A percentile compares a stretch with the other conserved stretches of the same genome.
phyloP scores from a whole-genome alignment of 2,888 invertebrate species.

The Scaptomyza cyrtandrae region DNA sequence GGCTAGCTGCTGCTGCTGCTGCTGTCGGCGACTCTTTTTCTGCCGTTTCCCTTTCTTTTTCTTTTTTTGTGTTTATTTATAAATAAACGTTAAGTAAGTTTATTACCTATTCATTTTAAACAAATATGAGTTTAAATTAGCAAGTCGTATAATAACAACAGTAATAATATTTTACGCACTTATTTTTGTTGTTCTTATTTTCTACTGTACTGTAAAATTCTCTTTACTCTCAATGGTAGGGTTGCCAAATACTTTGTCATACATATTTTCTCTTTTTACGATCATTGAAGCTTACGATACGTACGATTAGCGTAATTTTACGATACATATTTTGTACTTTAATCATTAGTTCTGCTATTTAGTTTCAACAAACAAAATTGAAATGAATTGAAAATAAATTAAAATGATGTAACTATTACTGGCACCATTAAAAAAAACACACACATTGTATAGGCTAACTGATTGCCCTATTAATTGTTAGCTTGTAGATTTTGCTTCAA shows the following conservation, averaged over 20 bases:
- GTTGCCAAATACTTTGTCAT: not conserved
- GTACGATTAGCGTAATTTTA: not conserved
- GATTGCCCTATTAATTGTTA: conserved; percentile 57
- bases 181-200: no score
- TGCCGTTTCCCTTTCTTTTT: conserved; percentile 17
- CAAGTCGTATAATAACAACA: no score
- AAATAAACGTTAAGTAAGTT: not conserved
- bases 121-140: not conserved
- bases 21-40: conserved; percentile 27
- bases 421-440: conserved; percentile 5
- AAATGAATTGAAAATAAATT: not conserved
- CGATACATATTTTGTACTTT: not conserved
- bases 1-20: conserved; percentile 54
- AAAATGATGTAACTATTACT: not conserved
- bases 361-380: not conserved
- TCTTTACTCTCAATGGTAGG: not conserved
- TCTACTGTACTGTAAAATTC: no score
- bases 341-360: not conserved
- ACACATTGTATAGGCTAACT: conserved; percentile 25
- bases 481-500: conserved; percentile 42
- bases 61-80: not conserved
- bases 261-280: not conserved
- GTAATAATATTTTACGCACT: no score
- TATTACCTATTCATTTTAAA: not conserved
- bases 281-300: not conserved